Percentiles rank a stretch among this genome's conserved stretches.
These are phyloP conservation scores for Hippoglossus hippoglossus DNA, from an alignment of 2,797 vertebrate genomes.

Conservation along the genomic window DNA sequence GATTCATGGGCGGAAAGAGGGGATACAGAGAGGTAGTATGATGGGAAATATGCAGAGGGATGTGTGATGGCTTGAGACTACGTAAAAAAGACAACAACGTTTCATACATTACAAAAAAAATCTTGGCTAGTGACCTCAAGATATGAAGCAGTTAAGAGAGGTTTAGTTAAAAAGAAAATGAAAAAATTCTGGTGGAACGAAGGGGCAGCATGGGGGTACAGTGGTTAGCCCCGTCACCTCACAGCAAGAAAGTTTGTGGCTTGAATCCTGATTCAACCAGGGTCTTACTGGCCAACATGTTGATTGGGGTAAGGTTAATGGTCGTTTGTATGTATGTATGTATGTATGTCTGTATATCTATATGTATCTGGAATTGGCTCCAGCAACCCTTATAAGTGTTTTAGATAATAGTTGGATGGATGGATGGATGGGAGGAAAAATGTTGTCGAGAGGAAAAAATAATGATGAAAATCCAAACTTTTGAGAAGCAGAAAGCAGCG, in stretches of 20 bases:
- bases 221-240: too few relatives aligned
- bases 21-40: slow-evolving; percentile 7
- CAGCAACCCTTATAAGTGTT: too few relatives aligned
- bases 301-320: too few relatives aligned
- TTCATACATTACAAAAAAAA: background rate
- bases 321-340: too few relatives aligned
- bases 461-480: background rate
- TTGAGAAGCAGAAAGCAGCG: background rate
- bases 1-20: slow-evolving; percentile 20
- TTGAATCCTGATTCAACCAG: too few relatives aligned
- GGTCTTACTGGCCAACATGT: too few relatives aligned
- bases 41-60: background rate
- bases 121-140: background rate
- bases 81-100: background rate
- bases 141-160: too few relatives aligned
- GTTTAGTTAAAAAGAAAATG: background rate
- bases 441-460: background rate
- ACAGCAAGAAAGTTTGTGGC: too few relatives aligned
- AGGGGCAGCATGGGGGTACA: too few relatives aligned
- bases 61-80: background rate
- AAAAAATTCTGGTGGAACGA: background rate
- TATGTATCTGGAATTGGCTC: too few relatives aligned
- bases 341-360: too few relatives aligned
- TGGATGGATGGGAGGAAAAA: background rate
- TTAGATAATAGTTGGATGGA: too few relatives aligned